Evolutionary conservation across 1,140 invertebrate genomes (phyloP).

Genomic region (Meloidogyne hapla): DNA sequence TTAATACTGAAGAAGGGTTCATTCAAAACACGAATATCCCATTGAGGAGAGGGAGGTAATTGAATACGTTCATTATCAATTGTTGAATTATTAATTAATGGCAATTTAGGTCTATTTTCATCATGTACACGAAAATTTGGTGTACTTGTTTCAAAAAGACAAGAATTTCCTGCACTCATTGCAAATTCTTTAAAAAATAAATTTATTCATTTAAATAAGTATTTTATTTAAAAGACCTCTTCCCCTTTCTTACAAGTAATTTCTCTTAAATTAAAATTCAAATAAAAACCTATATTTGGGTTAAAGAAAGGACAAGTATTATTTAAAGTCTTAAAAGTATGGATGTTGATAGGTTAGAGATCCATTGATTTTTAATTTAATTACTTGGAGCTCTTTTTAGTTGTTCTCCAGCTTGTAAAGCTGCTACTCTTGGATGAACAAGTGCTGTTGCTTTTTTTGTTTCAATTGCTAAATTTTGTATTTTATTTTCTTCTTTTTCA

Average conservation of each 20-base stretch:
- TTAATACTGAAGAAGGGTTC: constrained; percentile 58
- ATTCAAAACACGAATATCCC: constrained; percentile 54
- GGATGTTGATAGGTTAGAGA: no score
- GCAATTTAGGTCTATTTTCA: not conserved
- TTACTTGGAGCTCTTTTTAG: not conserved
- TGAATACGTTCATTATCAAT: constrained; percentile 5
- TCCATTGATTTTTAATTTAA: no score
- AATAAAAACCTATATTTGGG: no score
- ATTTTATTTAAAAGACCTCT: no score
- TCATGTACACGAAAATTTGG: not conserved
- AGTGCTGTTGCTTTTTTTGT: constrained; percentile 10
- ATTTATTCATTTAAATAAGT: not conserved
- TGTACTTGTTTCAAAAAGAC: not conserved
- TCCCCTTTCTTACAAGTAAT: no score
- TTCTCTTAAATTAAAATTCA: no score
- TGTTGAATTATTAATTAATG: not conserved
- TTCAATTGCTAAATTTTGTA: not conserved
- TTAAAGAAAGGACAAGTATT: no score
- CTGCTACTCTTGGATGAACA: constrained; percentile 27
- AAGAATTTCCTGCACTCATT: constrained; percentile 4
- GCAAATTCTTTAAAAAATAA: constrained; percentile 19
- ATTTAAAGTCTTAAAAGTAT: no score
- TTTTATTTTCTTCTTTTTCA: not conserved
- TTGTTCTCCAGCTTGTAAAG: constrained; percentile 21
- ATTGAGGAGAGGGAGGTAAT: constrained; percentile 37